Evolutionary conservation across 2,888 invertebrate species (phyloP).

Genomic region (Neuroscelio doddi): DNA sequence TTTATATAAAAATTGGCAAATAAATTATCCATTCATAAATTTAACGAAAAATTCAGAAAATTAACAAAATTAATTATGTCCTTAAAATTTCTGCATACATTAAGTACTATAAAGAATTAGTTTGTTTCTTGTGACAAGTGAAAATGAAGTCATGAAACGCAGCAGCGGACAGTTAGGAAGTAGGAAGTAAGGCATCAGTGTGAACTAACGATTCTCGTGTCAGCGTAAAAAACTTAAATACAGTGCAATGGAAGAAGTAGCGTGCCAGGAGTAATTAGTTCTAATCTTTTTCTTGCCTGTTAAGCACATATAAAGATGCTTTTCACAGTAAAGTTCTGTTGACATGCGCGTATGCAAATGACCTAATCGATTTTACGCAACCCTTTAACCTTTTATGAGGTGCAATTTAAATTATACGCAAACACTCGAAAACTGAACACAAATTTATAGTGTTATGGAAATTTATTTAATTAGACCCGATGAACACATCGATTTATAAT

Average conservation of each 20-base stretch:
- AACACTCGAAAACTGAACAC: not conserved
- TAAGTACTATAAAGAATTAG: no score
- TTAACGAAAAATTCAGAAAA: no score
- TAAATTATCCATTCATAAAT: no score
- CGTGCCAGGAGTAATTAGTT: slow-evolving; percentile 21
- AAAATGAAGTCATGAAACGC: not conserved
- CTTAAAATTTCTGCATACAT: no score
- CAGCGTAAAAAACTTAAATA: not conserved
- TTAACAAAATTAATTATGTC: no score
- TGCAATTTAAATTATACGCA: not conserved
- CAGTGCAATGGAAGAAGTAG: slow-evolving; percentile 9
- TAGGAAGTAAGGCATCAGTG: not conserved
- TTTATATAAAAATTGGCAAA: no score
- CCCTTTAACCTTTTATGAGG: slow-evolving; percentile 17
- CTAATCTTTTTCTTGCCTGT: slow-evolving; percentile 12
- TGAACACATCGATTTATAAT: no score
- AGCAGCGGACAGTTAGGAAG: not conserved
- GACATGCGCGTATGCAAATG: slow-evolving; percentile 26
- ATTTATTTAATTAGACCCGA: no score
- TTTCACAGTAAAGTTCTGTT: slow-evolving; percentile 12
- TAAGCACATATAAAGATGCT: slow-evolving; percentile 18
- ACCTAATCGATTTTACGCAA: slow-evolving; percentile 16
- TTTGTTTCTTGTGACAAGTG: not conserved
- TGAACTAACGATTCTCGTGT: not conserved
- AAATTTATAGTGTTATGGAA: no score